phyloP scores from a whole-genome alignment of 2,797 vertebrate species.

The Staurois parvus region DNA sequence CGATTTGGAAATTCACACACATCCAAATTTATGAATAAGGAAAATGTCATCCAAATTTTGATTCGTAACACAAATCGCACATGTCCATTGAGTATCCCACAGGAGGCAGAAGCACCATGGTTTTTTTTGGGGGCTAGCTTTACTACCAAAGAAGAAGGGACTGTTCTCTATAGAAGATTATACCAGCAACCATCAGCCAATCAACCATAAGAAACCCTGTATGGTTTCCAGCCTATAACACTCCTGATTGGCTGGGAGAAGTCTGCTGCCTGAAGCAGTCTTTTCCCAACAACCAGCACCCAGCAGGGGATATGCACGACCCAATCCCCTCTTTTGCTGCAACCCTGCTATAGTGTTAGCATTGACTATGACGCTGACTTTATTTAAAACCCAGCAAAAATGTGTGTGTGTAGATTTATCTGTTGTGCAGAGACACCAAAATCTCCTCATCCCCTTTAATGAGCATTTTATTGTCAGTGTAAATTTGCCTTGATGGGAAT shows the following conservation, averaged over 20 bases:
- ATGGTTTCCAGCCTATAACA: neutral
- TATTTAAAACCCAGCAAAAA: slow-evolving; percentile 74
- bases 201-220: too few relatives aligned
- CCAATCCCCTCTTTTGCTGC: neutral
- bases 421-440: slow-evolving; percentile 67
- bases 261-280: neutral
- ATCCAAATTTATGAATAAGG: too few relatives aligned
- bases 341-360: neutral
- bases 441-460: slow-evolving; percentile 76
- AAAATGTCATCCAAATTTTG: too few relatives aligned
- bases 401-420: slow-evolving; percentile 71
- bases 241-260: neutral
- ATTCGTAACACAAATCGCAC: too few relatives aligned
- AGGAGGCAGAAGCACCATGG: too few relatives aligned
- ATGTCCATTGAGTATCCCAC: too few relatives aligned
- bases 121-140: too few relatives aligned
- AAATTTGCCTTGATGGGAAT: slow-evolving; percentile 77
- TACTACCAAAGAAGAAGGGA: too few relatives aligned
- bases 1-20: too few relatives aligned
- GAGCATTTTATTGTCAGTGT: slow-evolving; percentile 76
- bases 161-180: too few relatives aligned
- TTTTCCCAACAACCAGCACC: neutral
- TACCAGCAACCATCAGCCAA: too few relatives aligned
- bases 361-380: neutral
- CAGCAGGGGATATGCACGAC: neutral